phyloP scores from a whole-genome alignment of 2,797 vertebrate genomes.

The Centropyge bicolor region DNA sequence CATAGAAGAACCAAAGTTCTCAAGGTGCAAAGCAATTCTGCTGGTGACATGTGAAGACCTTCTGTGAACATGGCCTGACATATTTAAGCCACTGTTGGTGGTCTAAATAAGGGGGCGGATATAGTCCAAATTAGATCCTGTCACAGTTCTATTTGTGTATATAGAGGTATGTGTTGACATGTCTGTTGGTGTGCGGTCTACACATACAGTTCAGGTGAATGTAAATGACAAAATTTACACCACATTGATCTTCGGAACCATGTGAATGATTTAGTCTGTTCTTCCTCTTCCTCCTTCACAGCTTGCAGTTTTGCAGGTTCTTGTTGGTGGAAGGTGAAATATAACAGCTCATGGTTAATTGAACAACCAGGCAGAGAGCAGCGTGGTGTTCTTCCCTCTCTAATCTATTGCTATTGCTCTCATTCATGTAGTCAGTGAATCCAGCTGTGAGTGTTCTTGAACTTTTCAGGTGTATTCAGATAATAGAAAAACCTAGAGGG shows the following conservation, averaged over 20 bases:
- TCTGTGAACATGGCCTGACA: background rate
- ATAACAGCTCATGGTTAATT: background rate
- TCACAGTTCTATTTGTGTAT: background rate
- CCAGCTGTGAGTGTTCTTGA: background rate
- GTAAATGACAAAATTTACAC: background rate
- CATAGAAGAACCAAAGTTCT: background rate
- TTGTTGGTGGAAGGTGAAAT: background rate
- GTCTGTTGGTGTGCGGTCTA: background rate
- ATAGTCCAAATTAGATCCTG: background rate
- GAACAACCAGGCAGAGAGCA: background rate
- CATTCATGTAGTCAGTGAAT: background rate
- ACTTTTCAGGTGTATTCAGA: background rate
- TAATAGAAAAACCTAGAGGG: too few relatives aligned
- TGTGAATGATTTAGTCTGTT: background rate
- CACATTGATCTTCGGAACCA: background rate
- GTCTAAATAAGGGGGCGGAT: background rate
- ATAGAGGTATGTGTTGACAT: background rate
- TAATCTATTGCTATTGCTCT: background rate
- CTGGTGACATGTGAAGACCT: background rate
- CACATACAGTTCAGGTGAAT: background rate
- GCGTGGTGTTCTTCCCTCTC: background rate
- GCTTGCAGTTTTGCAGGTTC: background rate
- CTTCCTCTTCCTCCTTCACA: background rate
- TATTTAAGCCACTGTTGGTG: background rate
- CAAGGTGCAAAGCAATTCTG: background rate